phyloP scores from a whole-genome alignment of 2,888 invertebrate species.

The Pammene aurita region DNA sequence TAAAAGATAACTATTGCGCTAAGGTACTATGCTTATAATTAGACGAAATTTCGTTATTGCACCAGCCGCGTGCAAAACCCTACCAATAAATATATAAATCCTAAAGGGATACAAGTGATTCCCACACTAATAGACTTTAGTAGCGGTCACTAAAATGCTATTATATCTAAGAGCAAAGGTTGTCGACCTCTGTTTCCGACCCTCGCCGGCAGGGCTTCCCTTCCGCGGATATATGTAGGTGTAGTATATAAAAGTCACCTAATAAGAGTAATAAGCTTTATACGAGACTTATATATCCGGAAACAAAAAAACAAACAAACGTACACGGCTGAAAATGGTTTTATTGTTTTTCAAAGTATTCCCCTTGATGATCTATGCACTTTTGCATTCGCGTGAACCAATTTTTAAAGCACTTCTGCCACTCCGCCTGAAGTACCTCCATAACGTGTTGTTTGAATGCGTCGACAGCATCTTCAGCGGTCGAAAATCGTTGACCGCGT shows the following conservation, averaged over 20 bases:
- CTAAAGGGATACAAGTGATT: slow-evolving; percentile 16
- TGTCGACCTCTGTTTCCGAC: slow-evolving; percentile 54
- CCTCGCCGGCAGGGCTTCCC: slow-evolving; percentile 45
- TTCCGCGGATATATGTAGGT: slow-evolving; percentile 15
- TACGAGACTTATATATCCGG: too few relatives aligned
- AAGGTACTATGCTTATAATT: not conserved
- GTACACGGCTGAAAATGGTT: too few relatives aligned
- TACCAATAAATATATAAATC: slow-evolving; percentile 12
- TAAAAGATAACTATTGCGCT: too few relatives aligned
- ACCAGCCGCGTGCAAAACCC: not conserved
- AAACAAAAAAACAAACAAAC: too few relatives aligned
- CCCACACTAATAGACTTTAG: slow-evolving; percentile 51
- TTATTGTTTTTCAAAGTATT: too few relatives aligned
- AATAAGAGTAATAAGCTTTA: not conserved
- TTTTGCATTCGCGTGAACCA: too few relatives aligned
- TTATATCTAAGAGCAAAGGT: slow-evolving; percentile 51
- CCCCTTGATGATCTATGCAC: too few relatives aligned
- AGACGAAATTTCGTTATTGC: not conserved
- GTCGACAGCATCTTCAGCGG: too few relatives aligned
- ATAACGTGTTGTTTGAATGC: too few relatives aligned
- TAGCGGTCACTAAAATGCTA: slow-evolving; percentile 55
- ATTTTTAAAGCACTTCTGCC: too few relatives aligned
- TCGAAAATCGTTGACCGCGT: too few relatives aligned
- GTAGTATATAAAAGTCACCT: not conserved
- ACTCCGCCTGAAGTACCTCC: too few relatives aligned